Conservation (phyloP, 2,113 vertebrate species). For the Vidua chalybeata region DNA sequence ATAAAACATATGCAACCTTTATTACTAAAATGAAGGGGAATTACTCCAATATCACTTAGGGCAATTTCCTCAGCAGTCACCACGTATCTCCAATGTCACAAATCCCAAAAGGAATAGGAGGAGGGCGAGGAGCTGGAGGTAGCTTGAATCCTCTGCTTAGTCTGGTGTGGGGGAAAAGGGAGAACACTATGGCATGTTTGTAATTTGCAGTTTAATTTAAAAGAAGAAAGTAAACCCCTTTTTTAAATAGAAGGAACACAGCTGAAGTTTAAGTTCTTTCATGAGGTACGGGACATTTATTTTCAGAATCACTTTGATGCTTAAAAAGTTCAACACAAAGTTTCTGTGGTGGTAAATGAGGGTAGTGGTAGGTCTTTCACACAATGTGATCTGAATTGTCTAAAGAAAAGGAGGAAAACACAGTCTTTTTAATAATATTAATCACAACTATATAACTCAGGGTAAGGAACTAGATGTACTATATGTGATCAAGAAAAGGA, state of each 20-base stretch:
- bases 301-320: not conserved
- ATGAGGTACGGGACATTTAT: not conserved
- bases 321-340: not conserved
- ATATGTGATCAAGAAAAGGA: not conserved
- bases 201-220: not conserved
- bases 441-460: not conserved
- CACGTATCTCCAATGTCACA: slow-evolving; percentile 51
- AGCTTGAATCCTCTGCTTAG: not conserved
- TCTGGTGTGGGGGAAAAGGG: not conserved
- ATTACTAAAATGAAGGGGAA: slow-evolving; percentile 54
- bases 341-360: not conserved
- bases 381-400: not conserved
- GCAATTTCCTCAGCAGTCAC: slow-evolving; percentile 55
- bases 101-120: slow-evolving; percentile 27
- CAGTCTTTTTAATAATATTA: not conserved
- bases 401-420: not conserved
- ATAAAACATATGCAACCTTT: slow-evolving; percentile 66
- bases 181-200: not conserved
- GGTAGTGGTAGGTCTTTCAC: not conserved
- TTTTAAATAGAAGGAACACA: slow-evolving; percentile 52
- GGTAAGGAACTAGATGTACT: not conserved
- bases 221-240: not conserved
- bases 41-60: slow-evolving; percentile 58
- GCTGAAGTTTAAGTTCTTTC: not conserved
- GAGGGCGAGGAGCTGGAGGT: slow-evolving; percentile 9